These are phyloP conservation scores for Lucifuga dentata DNA, from an alignment of 2,113 vertebrate genomes.

Conservation along the genomic window DNA sequence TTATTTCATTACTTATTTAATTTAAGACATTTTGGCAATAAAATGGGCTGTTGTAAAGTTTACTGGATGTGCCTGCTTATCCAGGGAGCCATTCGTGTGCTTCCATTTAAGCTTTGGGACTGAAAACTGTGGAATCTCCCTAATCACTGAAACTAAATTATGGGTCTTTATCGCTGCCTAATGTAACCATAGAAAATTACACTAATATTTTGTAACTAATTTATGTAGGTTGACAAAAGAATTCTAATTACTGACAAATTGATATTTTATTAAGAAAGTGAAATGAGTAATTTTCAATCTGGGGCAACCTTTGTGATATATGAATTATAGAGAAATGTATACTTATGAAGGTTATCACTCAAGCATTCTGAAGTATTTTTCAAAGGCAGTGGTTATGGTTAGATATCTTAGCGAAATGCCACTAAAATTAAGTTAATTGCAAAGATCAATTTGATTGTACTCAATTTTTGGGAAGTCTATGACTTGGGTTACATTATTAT, in stretches of 20 bases:
- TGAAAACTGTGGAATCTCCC: slow-evolving; percentile 79
- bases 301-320: slow-evolving; percentile 83
- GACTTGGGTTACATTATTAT: slow-evolving; percentile 71
- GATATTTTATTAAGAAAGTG: slow-evolving; percentile 84
- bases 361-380: slow-evolving; percentile 78
- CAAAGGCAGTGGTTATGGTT: slow-evolving; percentile 66
- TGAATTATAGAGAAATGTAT: slow-evolving; percentile 80
- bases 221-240: slow-evolving; percentile 76
- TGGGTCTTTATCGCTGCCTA: slow-evolving; percentile 75
- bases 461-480: slow-evolving; percentile 78
- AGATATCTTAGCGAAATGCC: slow-evolving; percentile 66
- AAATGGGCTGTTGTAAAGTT: slow-evolving; percentile 80
- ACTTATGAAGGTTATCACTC: slow-evolving; percentile 72
- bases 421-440: slow-evolving; percentile 74
- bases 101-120: slow-evolving; percentile 78
- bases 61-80: slow-evolving; percentile 83
- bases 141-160: slow-evolving; percentile 78
- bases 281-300: slow-evolving; percentile 80
- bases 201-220: slow-evolving; percentile 83
- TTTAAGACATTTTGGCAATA: slow-evolving; percentile 82
- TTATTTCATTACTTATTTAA: slow-evolving; percentile 83
- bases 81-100: slow-evolving; percentile 74
- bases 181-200: slow-evolving; percentile 80
- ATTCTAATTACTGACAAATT: slow-evolving; percentile 86
- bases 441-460: slow-evolving; percentile 81